These are phyloP conservation scores for Apodemia zela DNA, from an alignment of 2,888 invertebrate genomes.

Conservation along the genomic window DNA sequence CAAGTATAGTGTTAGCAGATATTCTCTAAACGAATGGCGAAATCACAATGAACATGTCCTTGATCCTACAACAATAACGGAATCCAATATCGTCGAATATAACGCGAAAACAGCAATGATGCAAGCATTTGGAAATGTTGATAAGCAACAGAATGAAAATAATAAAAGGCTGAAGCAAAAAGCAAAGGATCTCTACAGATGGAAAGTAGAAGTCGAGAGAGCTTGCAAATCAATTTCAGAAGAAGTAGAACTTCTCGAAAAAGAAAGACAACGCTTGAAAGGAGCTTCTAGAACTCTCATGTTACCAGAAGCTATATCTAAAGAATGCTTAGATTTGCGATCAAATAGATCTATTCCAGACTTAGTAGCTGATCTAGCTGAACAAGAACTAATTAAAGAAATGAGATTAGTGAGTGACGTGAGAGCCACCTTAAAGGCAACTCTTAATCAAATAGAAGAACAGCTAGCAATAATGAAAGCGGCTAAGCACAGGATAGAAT, in stretches of 20 bases:
- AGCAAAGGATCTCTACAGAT: constrained; percentile 84
- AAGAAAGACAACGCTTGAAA: constrained; percentile 84
- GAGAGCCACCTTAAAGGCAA: constrained; percentile 80
- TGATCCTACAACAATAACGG: constrained; percentile 69
- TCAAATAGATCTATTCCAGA: constrained; percentile 86
- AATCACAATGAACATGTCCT: constrained; percentile 78
- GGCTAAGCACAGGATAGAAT: constrained; percentile 90
- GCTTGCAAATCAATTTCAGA: constrained; percentile 84
- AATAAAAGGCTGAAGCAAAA: constrained; percentile 83
- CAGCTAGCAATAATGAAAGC: constrained; percentile 88
- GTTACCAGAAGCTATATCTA: constrained; percentile 87
- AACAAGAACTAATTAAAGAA: constrained; percentile 89
- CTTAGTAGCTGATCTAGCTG: constrained; percentile 87
- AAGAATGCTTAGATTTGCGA: constrained; percentile 87
- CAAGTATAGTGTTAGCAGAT: constrained; percentile 87
- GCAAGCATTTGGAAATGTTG: constrained; percentile 82
- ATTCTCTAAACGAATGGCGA: constrained; percentile 87
- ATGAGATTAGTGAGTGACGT: constrained; percentile 86
- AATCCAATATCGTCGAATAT: constrained; percentile 80
- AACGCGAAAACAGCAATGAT: constrained; percentile 83
- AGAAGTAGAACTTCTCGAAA: constrained; percentile 85
- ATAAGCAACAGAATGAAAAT: constrained; percentile 85
- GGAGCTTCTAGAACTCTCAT: constrained; percentile 84
- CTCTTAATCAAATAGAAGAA: constrained; percentile 83
- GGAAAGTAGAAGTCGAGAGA: constrained; percentile 87